Evolutionary conservation across 2,888 invertebrate species (phyloP), one percentile per base, ranked within the genome.

Genomic region (Heliothis peltigera): DNA sequence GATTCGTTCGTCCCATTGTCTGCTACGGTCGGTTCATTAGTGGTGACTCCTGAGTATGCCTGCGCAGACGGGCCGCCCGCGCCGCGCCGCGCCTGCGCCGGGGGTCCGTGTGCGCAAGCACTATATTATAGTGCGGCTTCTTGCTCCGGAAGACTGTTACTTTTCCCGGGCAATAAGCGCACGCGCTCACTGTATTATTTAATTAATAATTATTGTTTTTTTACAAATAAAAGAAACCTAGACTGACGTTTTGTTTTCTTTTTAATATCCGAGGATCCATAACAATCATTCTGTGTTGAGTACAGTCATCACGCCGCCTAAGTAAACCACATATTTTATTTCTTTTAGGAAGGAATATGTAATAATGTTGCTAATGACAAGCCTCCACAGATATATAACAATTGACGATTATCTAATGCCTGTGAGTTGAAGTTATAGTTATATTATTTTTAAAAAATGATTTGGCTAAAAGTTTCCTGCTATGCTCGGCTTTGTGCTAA

Each of bases 81-180:
- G 25, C 56, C 10, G 51, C 22, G 18, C 51, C 39, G 32, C 18
- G 59, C 39, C 54, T 21, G n/a, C 25, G 49, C 44, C 46, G 61
- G 64, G 10, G 61, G 61, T 43, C 55, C 66, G 74, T 69, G 64
- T 69, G 75, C 68, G 70, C 54, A 56, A 67, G 72, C 61, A 65
- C 64, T 69, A 18, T n/a, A n/a, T n/a, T n/a, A n/a, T 56, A 51
- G 82, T 89, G 91, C 89, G 79, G 88, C 94, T 92, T 93, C 91
- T 95, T 94, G 94, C 94, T 92, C 94, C 94, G 94, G 94, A 95
- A 95, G 94, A 95, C 94, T 82, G 79, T 78, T 77, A 87, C 93
- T 95, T 95, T 95, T 94, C 95, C 95, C 93, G 93, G 86, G 93
- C 93, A 95, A 94, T 89, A 92, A 94, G 94, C 91, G 91, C 91